A percentile compares a stretch with the other conserved stretches of the same genome.
phyloP scores from a whole-genome alignment of 2,888 invertebrate species.

The Polietes domitor region DNA sequence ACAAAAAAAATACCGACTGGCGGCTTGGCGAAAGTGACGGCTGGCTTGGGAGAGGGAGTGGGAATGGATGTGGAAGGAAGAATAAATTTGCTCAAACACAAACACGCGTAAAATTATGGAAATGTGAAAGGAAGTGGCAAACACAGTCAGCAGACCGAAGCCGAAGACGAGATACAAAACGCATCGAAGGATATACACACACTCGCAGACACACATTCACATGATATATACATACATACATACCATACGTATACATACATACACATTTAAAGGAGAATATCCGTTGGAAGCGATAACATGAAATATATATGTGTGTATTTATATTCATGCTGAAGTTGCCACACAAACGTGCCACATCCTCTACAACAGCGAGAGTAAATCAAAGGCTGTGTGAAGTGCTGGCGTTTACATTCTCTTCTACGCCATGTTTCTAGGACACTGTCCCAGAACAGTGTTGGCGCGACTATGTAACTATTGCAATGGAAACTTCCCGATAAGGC shows the following conservation, averaged over 20 bases:
- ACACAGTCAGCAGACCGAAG: constrained; percentile 31
- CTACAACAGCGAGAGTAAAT: too few species aligned
- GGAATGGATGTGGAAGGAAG: neutral
- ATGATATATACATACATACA: neutral
- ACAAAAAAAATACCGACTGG: neutral
- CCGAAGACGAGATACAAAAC: constrained; percentile 7
- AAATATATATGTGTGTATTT: neutral
- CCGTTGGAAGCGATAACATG: neutral
- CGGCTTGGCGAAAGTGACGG: neutral
- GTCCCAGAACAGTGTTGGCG: too few species aligned
- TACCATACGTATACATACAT: neutral
- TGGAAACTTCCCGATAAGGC: too few species aligned
- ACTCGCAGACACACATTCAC: too few species aligned
- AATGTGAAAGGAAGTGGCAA: constrained; percentile 53
- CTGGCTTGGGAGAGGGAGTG: neutral
- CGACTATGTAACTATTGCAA: too few species aligned
- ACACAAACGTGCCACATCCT: too few species aligned
- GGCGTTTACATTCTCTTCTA: too few species aligned
- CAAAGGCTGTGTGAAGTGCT: too few species aligned
- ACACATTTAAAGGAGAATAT: neutral
- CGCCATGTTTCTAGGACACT: too few species aligned
- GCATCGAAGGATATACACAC: neutral
- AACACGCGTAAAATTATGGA: constrained; percentile 50
- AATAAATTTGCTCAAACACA: constrained; percentile 50
- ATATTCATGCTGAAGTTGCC: too few species aligned